Conservation (phyloP, 2,888 invertebrate species). For the Antheraea assamensis region DNA sequence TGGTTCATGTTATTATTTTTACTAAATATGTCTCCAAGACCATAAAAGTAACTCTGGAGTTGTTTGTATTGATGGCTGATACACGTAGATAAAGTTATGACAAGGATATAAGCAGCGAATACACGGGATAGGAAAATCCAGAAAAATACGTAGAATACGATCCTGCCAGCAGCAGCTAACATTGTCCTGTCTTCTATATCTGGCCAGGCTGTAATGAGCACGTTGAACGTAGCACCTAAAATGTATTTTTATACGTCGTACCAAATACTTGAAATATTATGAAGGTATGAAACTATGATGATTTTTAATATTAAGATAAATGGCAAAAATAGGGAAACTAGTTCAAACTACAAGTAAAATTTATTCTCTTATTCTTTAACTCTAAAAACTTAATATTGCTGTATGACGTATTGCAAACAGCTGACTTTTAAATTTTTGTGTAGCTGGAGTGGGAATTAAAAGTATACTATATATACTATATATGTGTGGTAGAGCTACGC, state of each 20-base stretch:
- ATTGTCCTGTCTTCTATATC: conserved; percentile 40
- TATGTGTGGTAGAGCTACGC: no score
- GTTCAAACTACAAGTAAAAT: no score
- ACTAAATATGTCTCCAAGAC: conserved; percentile 32
- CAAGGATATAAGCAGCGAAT: conserved; percentile 37
- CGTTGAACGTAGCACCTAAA: conserved; percentile 44
- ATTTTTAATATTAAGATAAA: no score
- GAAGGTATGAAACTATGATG: no score
- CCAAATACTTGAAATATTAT: no score
- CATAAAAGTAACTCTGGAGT: conserved; percentile 39
- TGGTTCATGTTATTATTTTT: conserved; percentile 30
- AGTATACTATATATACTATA: no score
- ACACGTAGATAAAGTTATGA: conserved; percentile 41
- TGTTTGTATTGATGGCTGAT: conserved; percentile 45
- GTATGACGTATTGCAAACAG: no score
- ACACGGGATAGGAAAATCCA: conserved; percentile 44
- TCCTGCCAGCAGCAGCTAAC: conserved; percentile 35
- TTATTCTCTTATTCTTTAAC: no score
- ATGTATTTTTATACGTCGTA: background rate
- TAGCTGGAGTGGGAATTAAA: no score
- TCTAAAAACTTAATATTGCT: no score
- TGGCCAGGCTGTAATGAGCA: conserved; percentile 55
- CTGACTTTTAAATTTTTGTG: no score
- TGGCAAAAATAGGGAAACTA: no score
- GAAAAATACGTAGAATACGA: conserved; percentile 45